Evolutionary conservation across 2,888 invertebrate genomes (phyloP).

Genomic region (Gastracanthus pulcherrimus): DNA sequence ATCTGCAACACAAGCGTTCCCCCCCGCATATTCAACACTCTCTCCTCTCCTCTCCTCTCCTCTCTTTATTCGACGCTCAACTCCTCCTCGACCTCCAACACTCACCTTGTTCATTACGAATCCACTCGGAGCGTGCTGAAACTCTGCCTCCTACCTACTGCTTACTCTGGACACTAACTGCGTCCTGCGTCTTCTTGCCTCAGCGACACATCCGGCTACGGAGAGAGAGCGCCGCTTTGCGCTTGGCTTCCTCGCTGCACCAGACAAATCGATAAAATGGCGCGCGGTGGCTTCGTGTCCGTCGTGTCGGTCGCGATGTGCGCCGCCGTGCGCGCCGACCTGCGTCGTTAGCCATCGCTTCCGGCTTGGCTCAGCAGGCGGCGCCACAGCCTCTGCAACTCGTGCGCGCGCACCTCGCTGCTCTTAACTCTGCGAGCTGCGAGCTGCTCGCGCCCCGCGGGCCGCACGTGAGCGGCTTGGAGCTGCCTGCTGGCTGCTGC

Average conservation of each 20-base stretch:
- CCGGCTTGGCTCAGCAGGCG: too few species aligned
- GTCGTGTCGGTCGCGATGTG: neutral
- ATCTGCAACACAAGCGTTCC: too few species aligned
- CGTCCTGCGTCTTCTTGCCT: neutral
- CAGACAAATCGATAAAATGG: conserved; percentile 53
- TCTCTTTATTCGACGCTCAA: neutral
- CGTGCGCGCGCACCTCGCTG: neutral
- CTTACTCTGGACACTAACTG: too few species aligned
- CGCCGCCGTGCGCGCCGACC: neutral
- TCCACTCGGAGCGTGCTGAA: too few species aligned
- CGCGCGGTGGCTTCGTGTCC: neutral
- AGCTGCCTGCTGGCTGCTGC: too few species aligned
- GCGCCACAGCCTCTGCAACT: neutral
- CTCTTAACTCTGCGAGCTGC: conserved; percentile 1
- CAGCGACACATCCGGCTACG: too few species aligned
- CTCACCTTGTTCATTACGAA: conserved; percentile 39
- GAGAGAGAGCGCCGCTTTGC: too few species aligned
- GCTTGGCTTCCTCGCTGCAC: conserved; percentile 22
- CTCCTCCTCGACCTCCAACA: neutral
- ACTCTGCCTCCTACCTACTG: too few species aligned
- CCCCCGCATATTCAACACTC: too few species aligned
- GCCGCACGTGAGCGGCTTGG: conserved; percentile 17
- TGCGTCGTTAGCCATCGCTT: neutral
- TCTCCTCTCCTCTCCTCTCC: too few species aligned
- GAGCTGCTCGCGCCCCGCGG: conserved; percentile 3